A percentile compares a stretch with the other conserved stretches of the same genome.
These are phyloP conservation scores for Ectemnius lituratus DNA, from an alignment of 2,888 invertebrate species.

Conservation along the genomic window DNA sequence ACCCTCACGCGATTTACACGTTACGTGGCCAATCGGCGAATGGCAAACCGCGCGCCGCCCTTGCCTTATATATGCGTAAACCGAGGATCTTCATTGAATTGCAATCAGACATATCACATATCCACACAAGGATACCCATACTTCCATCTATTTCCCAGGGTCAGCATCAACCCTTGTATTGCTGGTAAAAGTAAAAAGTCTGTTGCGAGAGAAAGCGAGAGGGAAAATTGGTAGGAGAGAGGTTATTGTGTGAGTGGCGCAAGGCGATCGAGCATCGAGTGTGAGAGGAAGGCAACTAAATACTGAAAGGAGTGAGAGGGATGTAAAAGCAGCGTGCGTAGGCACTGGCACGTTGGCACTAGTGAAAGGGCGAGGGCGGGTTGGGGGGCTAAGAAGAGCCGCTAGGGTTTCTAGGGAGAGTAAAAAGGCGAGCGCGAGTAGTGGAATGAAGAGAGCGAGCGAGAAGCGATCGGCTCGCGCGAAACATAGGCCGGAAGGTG, in stretches of 20 bases:
- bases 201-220: background rate
- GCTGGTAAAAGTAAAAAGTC: background rate
- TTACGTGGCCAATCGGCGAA: constrained; percentile 45
- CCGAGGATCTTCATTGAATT: no score
- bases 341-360: constrained; percentile 8
- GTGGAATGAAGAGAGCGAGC: background rate
- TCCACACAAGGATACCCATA: no score
- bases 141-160: no score
- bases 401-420: constrained; percentile 5
- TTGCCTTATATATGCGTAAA: no score
- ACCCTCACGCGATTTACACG: constrained; percentile 60
- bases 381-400: background rate
- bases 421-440: background rate
- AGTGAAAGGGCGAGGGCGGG: background rate
- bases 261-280: constrained; percentile 13
- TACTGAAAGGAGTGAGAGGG: constrained; percentile 8
- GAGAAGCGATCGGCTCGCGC: constrained; percentile 51
- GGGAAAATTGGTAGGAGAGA: background rate
- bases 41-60: no score
- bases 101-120: no score
- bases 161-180: no score
- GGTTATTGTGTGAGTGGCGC: constrained; percentile 33
- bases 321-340: background rate
- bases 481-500: constrained; percentile 73
- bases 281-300: constrained; percentile 10